phyloP scores from a whole-genome alignment of 2,113 vertebrate genomes.

The Craseonycteris thonglongyai region DNA sequence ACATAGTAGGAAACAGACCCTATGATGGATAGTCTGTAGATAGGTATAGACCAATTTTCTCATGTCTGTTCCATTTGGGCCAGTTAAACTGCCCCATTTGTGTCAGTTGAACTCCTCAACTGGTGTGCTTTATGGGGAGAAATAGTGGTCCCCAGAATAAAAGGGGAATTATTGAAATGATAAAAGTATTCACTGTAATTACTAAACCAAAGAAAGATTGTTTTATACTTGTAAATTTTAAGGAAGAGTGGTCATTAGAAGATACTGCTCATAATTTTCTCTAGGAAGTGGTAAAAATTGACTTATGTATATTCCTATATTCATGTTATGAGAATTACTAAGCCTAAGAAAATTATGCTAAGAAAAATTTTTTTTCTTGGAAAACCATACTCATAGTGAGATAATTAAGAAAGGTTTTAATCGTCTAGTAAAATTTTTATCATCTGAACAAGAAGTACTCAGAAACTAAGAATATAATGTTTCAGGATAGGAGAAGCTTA shows the following conservation, averaged over 20 bases:
- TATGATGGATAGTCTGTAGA: not conserved
- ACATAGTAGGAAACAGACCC: not conserved
- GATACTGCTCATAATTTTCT: not conserved
- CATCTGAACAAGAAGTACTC: not conserved
- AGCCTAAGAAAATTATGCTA: not conserved
- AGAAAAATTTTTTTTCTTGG: not conserved
- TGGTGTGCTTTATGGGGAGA: not conserved
- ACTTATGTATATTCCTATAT: not conserved
- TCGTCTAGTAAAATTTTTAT: constrained; percentile 3
- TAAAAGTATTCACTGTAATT: not conserved
- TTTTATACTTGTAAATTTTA: not conserved
- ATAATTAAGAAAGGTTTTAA: not conserved
- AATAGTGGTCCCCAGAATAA: not conserved
- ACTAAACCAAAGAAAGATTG: not conserved
- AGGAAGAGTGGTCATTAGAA: not conserved
- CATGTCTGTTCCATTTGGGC: not conserved
- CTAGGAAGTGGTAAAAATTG: not conserved
- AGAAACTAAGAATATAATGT: not conserved
- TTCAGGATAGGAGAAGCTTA: not conserved
- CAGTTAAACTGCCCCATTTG: too few relatives aligned
- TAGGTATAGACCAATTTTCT: not conserved
- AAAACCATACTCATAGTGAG: not conserved
- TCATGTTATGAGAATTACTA: not conserved
- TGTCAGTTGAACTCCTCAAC: not conserved
- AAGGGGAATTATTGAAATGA: not conserved